phyloP scores from a whole-genome alignment of 2,797 vertebrate species.

The Centroberyx gerrardi region DNA sequence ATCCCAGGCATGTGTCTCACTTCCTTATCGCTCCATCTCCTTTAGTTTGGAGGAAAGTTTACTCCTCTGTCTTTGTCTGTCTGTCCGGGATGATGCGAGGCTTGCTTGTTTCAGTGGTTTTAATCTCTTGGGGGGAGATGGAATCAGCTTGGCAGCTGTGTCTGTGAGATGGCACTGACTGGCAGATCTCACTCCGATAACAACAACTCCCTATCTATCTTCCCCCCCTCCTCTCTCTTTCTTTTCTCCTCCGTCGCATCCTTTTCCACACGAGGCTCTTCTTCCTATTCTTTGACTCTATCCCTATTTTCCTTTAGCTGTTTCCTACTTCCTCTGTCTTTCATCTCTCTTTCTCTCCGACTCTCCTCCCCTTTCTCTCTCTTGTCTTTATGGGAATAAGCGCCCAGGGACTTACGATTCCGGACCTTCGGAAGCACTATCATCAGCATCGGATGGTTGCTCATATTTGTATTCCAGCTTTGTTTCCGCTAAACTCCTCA shows the following conservation, averaged over 20 bases:
- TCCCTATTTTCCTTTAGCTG: slow-evolving; percentile 19
- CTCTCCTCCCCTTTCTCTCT: slow-evolving; percentile 28
- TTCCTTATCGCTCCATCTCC: slow-evolving; percentile 64
- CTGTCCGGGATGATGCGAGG: slow-evolving; percentile 52
- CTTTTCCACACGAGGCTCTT: slow-evolving; percentile 31
- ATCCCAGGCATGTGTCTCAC: slow-evolving; percentile 49
- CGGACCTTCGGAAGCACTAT: slow-evolving; percentile 47
- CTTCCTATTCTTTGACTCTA: slow-evolving; percentile 56
- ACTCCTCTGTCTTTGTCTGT: slow-evolving; percentile 59
- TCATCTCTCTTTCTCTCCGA: slow-evolving; percentile 37
- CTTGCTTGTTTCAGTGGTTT: slow-evolving; percentile 66
- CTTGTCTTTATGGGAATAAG: slow-evolving; percentile 53
- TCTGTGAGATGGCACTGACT: slow-evolving; percentile 72
- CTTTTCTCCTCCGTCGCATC: slow-evolving; percentile 27
- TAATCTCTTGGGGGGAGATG: slow-evolving; percentile 71
- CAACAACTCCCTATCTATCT: slow-evolving; percentile 48
- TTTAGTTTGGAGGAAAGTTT: slow-evolving; percentile 69
- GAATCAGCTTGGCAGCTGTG: slow-evolving; percentile 67
- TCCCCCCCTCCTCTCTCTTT: neutral
- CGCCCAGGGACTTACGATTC: slow-evolving; percentile 30
- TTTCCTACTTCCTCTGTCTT: slow-evolving; percentile 59
- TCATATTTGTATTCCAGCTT: slow-evolving; percentile 27
- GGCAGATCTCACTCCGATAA: slow-evolving; percentile 77
- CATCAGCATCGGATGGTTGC: slow-evolving; percentile 47
- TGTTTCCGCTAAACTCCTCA: slow-evolving; percentile 14